Evolutionary conservation across 1,140 invertebrate genomes (phyloP).

Genomic region (Campoletis sonorensis): DNA sequence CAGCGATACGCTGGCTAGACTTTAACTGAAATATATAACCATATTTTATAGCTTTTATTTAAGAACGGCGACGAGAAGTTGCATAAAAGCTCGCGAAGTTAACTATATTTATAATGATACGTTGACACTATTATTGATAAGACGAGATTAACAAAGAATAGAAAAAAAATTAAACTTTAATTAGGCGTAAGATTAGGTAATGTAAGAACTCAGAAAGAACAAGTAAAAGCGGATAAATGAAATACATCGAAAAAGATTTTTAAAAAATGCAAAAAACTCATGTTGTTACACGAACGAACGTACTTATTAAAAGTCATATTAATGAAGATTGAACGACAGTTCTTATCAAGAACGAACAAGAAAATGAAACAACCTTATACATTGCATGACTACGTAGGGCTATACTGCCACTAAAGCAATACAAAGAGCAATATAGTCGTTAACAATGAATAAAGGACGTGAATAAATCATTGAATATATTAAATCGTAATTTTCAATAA

Average conservation of each 20-base stretch:
- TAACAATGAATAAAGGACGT: constrained; percentile 58
- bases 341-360: background rate
- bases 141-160: too few relatives aligned
- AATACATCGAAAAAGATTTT: too few relatives aligned
- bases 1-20: constrained; percentile 16
- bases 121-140: constrained; percentile 59
- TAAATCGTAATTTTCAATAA: constrained; percentile 58
- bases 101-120: constrained; percentile 76
- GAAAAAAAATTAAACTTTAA: too few relatives aligned
- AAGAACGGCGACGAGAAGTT: constrained; percentile 54
- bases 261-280: too few relatives aligned
- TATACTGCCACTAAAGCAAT: constrained; percentile 71
- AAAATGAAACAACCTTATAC: constrained; percentile 20
- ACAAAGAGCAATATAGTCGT: constrained; percentile 74
- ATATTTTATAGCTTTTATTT: constrained; percentile 72
- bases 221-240: too few relatives aligned
- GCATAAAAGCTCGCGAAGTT: constrained; percentile 66
- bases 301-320: too few relatives aligned
- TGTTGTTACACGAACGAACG: too few relatives aligned
- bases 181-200: too few relatives aligned
- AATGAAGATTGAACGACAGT: too few relatives aligned
- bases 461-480: constrained; percentile 56
- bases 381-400: constrained; percentile 72
- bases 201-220: too few relatives aligned
- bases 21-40: constrained; percentile 56